These are phyloP conservation scores for Cantharis rufa DNA, from an alignment of 2,888 invertebrate genomes.

Conservation along the genomic window DNA sequence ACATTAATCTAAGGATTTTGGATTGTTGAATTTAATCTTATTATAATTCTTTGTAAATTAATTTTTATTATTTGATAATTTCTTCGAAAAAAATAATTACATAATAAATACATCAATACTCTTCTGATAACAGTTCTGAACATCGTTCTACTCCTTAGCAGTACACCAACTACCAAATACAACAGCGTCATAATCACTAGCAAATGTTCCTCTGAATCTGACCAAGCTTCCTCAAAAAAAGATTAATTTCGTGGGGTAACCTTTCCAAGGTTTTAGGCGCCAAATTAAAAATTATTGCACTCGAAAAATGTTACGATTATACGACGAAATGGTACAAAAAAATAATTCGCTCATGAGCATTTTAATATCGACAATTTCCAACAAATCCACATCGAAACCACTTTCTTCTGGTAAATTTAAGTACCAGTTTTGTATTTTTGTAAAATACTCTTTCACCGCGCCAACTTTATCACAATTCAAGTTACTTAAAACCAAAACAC, in stretches of 20 bases:
- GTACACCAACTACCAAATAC: neutral
- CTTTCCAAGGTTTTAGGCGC: neutral
- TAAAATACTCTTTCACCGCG: constrained; percentile 8
- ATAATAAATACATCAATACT: neutral
- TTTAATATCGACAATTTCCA: constrained; percentile 21
- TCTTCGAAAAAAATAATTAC: neutral
- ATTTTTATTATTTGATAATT: neutral
- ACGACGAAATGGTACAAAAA: constrained; percentile 22
- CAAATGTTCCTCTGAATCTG: neutral
- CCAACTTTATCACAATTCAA: neutral
- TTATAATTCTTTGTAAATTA: neutral
- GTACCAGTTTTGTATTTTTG: constrained; percentile 5
- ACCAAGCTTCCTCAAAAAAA: neutral
- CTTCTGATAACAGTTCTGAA: neutral
- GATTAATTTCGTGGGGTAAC: neutral
- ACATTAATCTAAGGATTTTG: too few relatives aligned
- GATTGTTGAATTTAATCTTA: too few relatives aligned
- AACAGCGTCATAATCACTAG: neutral
- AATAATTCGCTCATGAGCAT: constrained; percentile 16
- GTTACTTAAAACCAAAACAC: constrained; percentile 21
- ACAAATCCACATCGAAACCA: constrained; percentile 26
- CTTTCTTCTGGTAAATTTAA: constrained; percentile 6
- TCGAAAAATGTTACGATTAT: constrained; percentile 20
- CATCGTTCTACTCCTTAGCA: neutral
- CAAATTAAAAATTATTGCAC: neutral